A percentile compares a stretch with the other conserved stretches of the same genome.
phyloP scores from a whole-genome alignment of 2,113 vertebrate species.

The Struthidea cinerea region DNA sequence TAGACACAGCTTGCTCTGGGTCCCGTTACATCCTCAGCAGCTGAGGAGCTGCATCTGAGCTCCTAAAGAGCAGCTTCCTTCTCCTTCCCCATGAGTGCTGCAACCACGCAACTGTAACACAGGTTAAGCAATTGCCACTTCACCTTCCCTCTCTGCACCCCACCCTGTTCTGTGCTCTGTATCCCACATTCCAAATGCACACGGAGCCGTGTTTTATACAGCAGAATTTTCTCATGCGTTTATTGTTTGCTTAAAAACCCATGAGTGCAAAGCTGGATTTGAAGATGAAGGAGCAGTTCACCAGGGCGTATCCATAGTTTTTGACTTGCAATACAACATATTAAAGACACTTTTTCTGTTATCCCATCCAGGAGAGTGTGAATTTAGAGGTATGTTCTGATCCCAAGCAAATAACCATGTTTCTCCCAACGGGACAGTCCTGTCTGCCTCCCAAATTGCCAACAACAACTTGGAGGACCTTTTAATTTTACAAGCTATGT shows the following conservation, averaged over 20 bases:
- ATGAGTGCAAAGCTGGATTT: neutral
- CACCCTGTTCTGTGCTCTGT: neutral
- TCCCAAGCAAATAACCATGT: neutral
- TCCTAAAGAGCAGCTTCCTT: neutral
- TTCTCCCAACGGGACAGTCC: neutral
- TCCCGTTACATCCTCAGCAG: neutral
- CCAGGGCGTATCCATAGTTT: neutral
- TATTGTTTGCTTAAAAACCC: neutral
- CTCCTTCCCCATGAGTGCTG: neutral
- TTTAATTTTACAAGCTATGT: neutral
- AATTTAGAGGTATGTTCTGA: neutral
- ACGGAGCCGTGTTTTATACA: rapidly evolving
- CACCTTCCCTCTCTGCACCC: neutral
- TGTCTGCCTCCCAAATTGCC: neutral
- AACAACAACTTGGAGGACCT: neutral
- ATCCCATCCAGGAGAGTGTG: neutral
- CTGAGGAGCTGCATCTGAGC: neutral
- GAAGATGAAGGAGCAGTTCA: neutral
- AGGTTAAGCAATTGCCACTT: neutral
- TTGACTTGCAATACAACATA: neutral
- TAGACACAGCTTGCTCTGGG: neutral
- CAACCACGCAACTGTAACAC: neutral
- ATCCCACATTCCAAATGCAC: neutral
- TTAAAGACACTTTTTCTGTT: neutral
- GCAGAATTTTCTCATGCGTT: neutral